Base-by-base conservation (phyloP, 2,888 invertebrate species). In the Chrysotoxum bicinctum region DNA sequence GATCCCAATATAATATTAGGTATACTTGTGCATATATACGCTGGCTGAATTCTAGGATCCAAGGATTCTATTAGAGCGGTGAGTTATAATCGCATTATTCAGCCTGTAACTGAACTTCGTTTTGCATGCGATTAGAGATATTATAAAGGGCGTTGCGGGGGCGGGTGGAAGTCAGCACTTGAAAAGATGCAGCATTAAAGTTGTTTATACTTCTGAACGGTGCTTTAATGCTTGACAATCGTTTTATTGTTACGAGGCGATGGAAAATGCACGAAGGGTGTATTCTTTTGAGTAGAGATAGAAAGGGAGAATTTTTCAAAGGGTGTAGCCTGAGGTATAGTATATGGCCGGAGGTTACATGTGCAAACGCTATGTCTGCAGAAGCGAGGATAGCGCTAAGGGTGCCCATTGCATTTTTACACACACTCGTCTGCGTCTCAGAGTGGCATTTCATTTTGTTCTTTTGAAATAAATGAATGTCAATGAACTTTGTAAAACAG, bases 11-110 rank as follows among this genome's bases (percentile, higher is more conserved):
- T 50, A 50, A 26, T 3, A 26, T n/a, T 45, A 45, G 48, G 5
- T 48, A 50, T 8, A 50, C 23, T 7, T 40, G 6, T 40, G 8
- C 7, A 58, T 19, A 19, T 56, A 56, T 21, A 54, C 9, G 9
- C 40, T 45, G 32, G 7, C 10, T 60, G 62, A 43, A 12, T 43
- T 45, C 30, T 16, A 16, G 45, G 19, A 19, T 30, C 30, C 43
- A 10, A 26, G 45, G 19, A 16, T 85, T 81, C 81, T 81, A 85
- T 85, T 85, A 85, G 81, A 81, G 81, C 50, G 85, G 81, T 85
- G 48, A 77, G 81, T 77, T 85, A 80, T 85, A 85, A 85, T 85
- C 85, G 85, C 75, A 81, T 85, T 85, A 85, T 81, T 81, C 76
- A 73, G 85, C 54, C 81, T 85, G 80, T 81, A 81, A 81, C 80